phyloP scores from a whole-genome alignment of 2,888 invertebrate genomes.

The Polia nebulosa region DNA sequence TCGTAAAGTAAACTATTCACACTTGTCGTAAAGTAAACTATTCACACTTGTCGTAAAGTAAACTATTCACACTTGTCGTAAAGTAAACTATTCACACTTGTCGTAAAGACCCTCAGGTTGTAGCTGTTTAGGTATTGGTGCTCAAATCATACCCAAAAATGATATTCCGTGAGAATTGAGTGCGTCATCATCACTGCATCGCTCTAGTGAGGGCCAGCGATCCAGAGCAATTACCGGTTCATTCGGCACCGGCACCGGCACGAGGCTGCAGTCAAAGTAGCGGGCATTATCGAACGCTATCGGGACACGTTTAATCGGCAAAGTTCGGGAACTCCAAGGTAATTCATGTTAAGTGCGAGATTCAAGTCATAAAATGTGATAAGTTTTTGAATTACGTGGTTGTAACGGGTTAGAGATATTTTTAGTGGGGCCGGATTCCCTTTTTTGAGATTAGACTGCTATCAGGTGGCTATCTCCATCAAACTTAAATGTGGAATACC shows the following conservation, averaged over 20 bases:
- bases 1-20: no score
- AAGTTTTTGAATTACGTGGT: conserved; percentile 47
- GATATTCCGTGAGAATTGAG: conserved; percentile 1
- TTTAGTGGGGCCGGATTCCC: background rate
- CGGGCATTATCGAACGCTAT: conserved; percentile 52
- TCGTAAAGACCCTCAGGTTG: no score
- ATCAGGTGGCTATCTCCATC: no score
- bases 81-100: no score
- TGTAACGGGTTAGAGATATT: conserved; percentile 13
- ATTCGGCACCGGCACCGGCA: conserved; percentile 2
- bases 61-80: no score
- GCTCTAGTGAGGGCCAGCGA: conserved; percentile 16
- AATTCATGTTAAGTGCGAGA: conserved; percentile 42
- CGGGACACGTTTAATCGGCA: conserved; percentile 65
- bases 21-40: no score
- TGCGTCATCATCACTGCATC: conserved; percentile 8
- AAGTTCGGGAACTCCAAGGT: conserved; percentile 51
- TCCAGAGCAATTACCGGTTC: conserved; percentile 34
- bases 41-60: no score
- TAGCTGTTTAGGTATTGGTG: background rate
- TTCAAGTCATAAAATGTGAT: conserved; percentile 42
- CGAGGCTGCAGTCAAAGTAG: conserved; percentile 29
- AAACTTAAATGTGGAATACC: no score
- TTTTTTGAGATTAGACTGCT: background rate
- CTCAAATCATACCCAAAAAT: background rate